Conservation (phyloP, 2,888 invertebrate species). For the Eupithecia exiguata region DNA sequence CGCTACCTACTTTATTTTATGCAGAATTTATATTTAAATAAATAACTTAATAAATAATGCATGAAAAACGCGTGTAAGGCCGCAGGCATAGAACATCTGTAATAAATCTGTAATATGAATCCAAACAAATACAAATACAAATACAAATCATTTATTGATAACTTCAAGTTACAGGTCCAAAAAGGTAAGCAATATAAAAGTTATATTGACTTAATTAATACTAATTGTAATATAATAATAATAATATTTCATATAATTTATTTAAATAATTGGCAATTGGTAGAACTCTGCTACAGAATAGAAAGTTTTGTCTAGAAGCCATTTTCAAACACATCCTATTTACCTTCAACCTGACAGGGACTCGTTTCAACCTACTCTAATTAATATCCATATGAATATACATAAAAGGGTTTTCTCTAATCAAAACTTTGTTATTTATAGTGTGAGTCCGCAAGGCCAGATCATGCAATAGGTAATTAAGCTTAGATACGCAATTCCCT, state of each 20-base stretch:
- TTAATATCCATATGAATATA: constrained; percentile 78
- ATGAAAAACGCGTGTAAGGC: neutral
- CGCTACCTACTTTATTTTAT: neutral
- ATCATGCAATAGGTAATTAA: constrained; percentile 24
- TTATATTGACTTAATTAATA: too few species aligned
- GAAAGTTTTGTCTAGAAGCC: too few species aligned
- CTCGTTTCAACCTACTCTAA: constrained; percentile 51
- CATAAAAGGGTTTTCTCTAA: constrained; percentile 72
- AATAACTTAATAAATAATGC: too few species aligned
- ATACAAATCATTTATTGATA: too few species aligned
- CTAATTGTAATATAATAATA: too few species aligned
- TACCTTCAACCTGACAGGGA: constrained; percentile 25
- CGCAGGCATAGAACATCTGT: neutral
- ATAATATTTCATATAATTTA: too few species aligned
- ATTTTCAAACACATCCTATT: constrained; percentile 16
- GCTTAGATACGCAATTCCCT: constrained; percentile 12
- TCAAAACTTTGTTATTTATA: constrained; percentile 80
- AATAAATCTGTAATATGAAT: constrained; percentile 8
- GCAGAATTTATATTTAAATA: neutral
- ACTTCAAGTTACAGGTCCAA: too few species aligned
- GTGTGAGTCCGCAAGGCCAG: constrained; percentile 49
- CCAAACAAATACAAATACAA: too few species aligned
- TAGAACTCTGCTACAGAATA: too few species aligned
- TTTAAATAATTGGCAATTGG: too few species aligned
- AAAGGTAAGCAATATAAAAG: too few species aligned